These are phyloP conservation scores for Tragopan temminckii DNA, from an alignment of 2,797 vertebrate species.

Conservation along the genomic window DNA sequence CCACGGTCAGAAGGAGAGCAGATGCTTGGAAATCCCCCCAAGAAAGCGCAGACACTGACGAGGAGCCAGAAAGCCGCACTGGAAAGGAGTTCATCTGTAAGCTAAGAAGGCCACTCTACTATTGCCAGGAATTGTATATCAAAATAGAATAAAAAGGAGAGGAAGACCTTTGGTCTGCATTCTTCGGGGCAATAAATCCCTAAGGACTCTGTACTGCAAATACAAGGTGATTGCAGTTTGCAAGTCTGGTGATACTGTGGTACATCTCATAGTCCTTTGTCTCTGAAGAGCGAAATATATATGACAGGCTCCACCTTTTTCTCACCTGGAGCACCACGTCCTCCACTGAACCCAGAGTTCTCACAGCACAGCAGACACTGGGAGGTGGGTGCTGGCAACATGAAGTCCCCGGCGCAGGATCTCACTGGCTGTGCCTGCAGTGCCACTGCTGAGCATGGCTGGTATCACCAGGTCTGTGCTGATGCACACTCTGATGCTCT, in stretches of 20 bases:
- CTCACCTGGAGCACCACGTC: background rate
- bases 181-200: background rate
- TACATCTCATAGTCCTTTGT: background rate
- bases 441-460: background rate
- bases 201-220: slow-evolving; percentile 49
- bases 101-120: background rate
- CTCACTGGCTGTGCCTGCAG: rapidly evolving
- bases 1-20: background rate
- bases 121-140: rapidly evolving
- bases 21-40: background rate
- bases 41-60: background rate
- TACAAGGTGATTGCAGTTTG: background rate
- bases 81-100: background rate
- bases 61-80: background rate
- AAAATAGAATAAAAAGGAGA: background rate
- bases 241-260: background rate
- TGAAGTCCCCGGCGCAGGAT: background rate
- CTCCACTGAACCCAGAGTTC: background rate
- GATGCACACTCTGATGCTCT: background rate
- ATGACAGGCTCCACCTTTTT: background rate
- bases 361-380: background rate
- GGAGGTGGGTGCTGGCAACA: background rate
- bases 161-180: background rate
- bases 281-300: rapidly evolving
- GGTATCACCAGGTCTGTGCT: rapidly evolving